Conservation (phyloP, 2,797 vertebrate genomes). For the Paedocypris micromegethes region DNA sequence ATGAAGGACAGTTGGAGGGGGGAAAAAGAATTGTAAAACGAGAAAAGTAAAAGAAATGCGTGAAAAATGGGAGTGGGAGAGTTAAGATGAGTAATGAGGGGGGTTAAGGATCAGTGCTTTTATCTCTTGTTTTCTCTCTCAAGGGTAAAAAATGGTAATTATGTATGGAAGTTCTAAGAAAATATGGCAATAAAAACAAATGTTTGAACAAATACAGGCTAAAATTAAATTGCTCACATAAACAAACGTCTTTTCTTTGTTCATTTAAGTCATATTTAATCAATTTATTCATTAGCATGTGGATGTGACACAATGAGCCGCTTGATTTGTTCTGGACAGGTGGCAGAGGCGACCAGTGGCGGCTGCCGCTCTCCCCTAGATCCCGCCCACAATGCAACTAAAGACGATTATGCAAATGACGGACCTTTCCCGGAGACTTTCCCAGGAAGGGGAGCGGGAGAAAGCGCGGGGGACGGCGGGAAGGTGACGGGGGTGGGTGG, state of each 20-base stretch:
- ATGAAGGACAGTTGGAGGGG: too few relatives aligned
- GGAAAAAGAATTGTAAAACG: too few relatives aligned
- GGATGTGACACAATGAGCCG: slow-evolving; percentile 38
- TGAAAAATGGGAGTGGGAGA: too few relatives aligned
- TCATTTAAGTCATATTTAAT: slow-evolving; percentile 47
- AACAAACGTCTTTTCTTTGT: slow-evolving; percentile 12
- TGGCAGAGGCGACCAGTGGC: slow-evolving; percentile 61
- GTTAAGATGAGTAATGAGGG: too few relatives aligned
- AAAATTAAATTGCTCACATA: slow-evolving; percentile 7
- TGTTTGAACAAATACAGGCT: too few relatives aligned
- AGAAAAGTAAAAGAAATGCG: too few relatives aligned
- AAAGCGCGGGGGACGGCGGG: slow-evolving; percentile 47
- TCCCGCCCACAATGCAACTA: slow-evolving; percentile 71
- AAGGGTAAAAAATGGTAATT: too few relatives aligned
- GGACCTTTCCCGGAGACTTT: slow-evolving; percentile 67
- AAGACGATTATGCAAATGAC: slow-evolving; percentile 76
- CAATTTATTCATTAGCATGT: slow-evolving; percentile 46
- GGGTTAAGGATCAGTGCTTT: too few relatives aligned
- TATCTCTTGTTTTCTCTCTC: too few relatives aligned
- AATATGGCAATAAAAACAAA: too few relatives aligned
- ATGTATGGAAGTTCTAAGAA: too few relatives aligned
- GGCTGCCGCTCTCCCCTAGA: slow-evolving; percentile 53
- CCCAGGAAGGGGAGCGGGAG: slow-evolving; percentile 68
- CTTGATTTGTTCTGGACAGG: slow-evolving; percentile 80
- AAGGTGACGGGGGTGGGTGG: not conserved